Percentiles rank a stretch among this genome's conserved stretches.
Conservation (phyloP, 1,140 invertebrate genomes). For the Adelges cooleyi region DNA sequence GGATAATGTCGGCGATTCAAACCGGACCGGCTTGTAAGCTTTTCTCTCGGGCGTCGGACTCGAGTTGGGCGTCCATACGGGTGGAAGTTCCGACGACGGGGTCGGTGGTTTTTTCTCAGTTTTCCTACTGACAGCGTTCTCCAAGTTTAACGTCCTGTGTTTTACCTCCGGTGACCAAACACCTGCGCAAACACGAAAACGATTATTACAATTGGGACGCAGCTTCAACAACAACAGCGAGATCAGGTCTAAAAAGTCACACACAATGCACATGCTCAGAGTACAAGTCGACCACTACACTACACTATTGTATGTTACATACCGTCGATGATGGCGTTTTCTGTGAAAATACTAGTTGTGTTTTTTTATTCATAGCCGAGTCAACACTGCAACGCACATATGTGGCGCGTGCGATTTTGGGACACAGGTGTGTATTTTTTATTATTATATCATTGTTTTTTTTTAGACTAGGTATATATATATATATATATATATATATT, state of each 20-base stretch:
- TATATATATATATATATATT: too few relatives aligned
- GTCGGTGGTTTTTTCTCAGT: conserved; percentile 20
- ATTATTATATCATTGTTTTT: too few relatives aligned
- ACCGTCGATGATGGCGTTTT: too few relatives aligned
- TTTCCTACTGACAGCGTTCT: conserved; percentile 30
- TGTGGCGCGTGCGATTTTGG: too few relatives aligned
- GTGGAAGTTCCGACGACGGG: conserved; percentile 36
- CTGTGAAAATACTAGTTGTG: too few relatives aligned
- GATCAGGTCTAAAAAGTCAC: conserved; percentile 5
- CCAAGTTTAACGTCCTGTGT: conserved; percentile 34
- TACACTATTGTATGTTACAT: too few relatives aligned
- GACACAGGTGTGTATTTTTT: background rate
- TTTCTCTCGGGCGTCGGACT: conserved; percentile 53
- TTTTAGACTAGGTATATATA: too few relatives aligned
- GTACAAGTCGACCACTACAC: too few relatives aligned
- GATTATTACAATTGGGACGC: background rate
- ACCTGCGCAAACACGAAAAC: conserved; percentile 35
- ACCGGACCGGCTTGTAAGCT: conserved; percentile 58
- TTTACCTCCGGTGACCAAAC: conserved; percentile 39
- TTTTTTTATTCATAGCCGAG: too few relatives aligned
- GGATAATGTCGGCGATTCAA: conserved; percentile 55
- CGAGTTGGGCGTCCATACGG: conserved; percentile 61
- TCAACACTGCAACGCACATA: too few relatives aligned
- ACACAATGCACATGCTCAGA: conserved; percentile 17
- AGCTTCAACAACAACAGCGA: background rate